Conservation (phyloP, 1,140 invertebrate species). For the Sitophilus oryzae region DNA sequence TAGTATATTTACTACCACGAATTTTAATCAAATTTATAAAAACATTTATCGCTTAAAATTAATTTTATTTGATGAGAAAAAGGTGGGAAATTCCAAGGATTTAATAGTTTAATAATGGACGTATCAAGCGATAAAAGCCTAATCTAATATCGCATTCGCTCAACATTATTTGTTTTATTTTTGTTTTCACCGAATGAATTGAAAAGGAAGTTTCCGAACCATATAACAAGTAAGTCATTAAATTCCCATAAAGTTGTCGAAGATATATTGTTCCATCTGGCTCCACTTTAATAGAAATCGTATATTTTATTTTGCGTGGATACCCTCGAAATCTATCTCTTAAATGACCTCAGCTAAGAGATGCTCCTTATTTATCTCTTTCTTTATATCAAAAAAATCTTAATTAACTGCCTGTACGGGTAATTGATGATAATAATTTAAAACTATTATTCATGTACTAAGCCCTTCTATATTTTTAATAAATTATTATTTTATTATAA, state of each 20-base stretch:
- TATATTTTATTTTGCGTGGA: conserved; percentile 17
- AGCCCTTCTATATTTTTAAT: too few species aligned
- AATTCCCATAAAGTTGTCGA: conserved; percentile 18
- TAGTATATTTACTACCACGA: too few species aligned
- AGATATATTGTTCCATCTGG: conserved; percentile 14
- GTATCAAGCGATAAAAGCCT: too few species aligned
- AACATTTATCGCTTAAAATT: too few species aligned
- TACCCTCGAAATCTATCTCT: conserved; percentile 7
- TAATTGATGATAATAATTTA: background rate
- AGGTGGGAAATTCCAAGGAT: too few species aligned
- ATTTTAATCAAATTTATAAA: too few species aligned
- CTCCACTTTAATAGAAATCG: conserved; percentile 13
- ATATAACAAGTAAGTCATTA: conserved; percentile 18
- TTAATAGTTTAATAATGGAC: too few species aligned
- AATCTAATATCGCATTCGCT: conserved; percentile 6
- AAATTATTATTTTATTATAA: too few species aligned
- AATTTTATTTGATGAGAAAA: too few species aligned
- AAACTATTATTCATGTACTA: background rate
- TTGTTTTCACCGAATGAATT: conserved; percentile 5
- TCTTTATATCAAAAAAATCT: background rate
- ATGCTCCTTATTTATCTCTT: background rate
- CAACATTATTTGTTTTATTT: conserved; percentile 1
- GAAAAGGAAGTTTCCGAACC: conserved; percentile 14
- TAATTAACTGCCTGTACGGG: background rate
- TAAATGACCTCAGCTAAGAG: conserved; percentile 6